Base-by-base conservation (phyloP, 2,797 vertebrate species). In the Gallinago solitaria region DNA sequence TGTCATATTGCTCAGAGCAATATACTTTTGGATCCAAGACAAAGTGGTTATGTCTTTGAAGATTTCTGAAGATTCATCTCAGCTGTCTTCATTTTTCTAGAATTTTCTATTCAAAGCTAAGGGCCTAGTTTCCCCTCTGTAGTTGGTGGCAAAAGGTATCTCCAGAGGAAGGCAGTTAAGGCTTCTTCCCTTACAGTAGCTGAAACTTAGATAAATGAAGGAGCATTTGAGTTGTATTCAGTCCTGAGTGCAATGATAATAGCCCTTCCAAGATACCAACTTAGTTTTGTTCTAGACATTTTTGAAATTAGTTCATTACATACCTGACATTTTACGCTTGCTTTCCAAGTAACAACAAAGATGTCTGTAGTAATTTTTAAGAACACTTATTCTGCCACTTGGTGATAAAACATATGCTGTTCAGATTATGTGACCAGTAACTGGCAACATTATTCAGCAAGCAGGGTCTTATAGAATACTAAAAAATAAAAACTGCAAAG, bases 401-500 rank as follows among this genome's bases (percentile, higher is more conserved):
- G 57, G 21, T 5, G 24, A 68, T 76, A 78, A 96, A 88, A 48
- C 70, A 30, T 9, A 6, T 30, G 8, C 4, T 85, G 30, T 92
- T 94, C 70, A 75, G 27, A 45, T 39, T 61, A 77, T 48, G 11
- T 57, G 82, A 63, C n/a, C 47, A 69, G 87, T 54, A 94, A 78
- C 19, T 76, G 30, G 25, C 64, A 63, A 24, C 65, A 16, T 84
- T 85, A 93, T 92, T 95, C 79, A 56, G 68, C 64, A 93, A 91
- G 59, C 16, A 79, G 12, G 27, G 14, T 71, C 74, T 83, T 95
- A 73, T 2, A 78, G n/a, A 83, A 81, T 63, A 77, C 63, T 86
- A 65, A 81, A 95, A 88, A 79, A 90, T 33, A 89, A 83, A 91
- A 94, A 77, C 47, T 94, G 65, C 85, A 73, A 64, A 95, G 9